Base-by-base conservation (phyloP, 2,888 invertebrate species). In the Hirudinaria manillensis region DNA sequence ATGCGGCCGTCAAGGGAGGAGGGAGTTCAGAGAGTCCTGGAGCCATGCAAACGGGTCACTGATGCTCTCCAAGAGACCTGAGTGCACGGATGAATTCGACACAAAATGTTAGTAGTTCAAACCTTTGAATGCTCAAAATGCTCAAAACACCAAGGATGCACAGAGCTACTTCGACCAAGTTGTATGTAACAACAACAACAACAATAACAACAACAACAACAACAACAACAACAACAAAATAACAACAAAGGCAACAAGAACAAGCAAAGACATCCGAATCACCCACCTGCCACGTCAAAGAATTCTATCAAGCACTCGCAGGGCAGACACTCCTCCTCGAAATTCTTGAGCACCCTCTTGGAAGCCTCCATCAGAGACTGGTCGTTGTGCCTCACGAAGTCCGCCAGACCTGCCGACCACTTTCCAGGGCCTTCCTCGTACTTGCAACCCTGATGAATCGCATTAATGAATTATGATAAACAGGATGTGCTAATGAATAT, bases 351-450 rank as follows among this genome's bases (percentile, higher is more conserved):
- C 77, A 96, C 89, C 78, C 89, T 89, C 84, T 94, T 94, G 19
- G 93, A 93, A 21, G 91, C 90, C 84, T 96, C 95, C 32, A 94
- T 88, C 87, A 96, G 89, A 6, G 89, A 89, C 84, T 94, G 94
- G 87, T 98, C 97, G 86, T 93, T 94, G 85, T 93, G 91, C 1
- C 97, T 90, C 82, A 97, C 93, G 85, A 92, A 94, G 84, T 95
- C 94, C 29, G 95, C 95, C 75, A 97, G 87, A 77, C 91, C 90
- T 68, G 90, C 89, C 36, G 95, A 91, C 97, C 97, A 97, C 27
- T 45, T 55, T 34, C 53, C 74, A 36, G 74, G 68, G 34, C 72
- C 73, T 38, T 45, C 72, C 32, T 34, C n/a, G 24, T 27, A 16
- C 61, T 38, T 36, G 38, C 68, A 68, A 32, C 38, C 24, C 68